A percentile compares a stretch with the other conserved stretches of the same genome.
These are phyloP conservation scores for Promerops cafer DNA, from an alignment of 2,113 vertebrate genomes.

Conservation along the genomic window DNA sequence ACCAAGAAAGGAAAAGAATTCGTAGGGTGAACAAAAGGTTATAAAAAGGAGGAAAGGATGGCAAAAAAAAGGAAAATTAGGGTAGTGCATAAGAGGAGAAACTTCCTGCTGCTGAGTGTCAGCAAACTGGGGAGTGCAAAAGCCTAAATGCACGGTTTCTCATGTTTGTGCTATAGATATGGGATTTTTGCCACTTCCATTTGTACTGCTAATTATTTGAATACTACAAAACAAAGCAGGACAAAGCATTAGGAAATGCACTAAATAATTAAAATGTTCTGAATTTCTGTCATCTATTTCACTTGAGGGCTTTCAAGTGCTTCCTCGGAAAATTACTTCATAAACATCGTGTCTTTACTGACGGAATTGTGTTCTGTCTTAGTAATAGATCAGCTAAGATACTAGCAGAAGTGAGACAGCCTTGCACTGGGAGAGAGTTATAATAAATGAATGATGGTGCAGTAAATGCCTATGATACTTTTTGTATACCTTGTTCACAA, in stretches of 20 bases:
- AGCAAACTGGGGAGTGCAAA: background rate
- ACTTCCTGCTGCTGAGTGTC: background rate
- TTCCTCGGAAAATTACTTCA: background rate
- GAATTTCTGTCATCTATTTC: background rate
- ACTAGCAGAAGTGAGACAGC: background rate
- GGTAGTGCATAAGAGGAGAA: background rate
- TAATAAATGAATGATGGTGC: background rate
- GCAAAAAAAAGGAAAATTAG: background rate
- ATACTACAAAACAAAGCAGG: background rate
- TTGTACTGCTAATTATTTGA: background rate
- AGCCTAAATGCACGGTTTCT: background rate
- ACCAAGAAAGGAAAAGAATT: background rate
- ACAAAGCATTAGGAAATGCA: background rate
- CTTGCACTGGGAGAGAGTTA: background rate
- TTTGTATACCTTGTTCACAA: background rate
- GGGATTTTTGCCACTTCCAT: background rate
- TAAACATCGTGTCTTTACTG: background rate
- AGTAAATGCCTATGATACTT: background rate
- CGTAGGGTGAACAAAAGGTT: background rate
- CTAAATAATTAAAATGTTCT: background rate
- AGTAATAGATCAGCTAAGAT: background rate
- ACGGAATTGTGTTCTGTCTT: background rate
- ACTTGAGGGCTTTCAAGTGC: background rate
- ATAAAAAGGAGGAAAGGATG: background rate
- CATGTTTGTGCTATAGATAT: background rate